Base-by-base conservation (phyloP, 2,888 invertebrate genomes). In the Chalcis sispes region DNA sequence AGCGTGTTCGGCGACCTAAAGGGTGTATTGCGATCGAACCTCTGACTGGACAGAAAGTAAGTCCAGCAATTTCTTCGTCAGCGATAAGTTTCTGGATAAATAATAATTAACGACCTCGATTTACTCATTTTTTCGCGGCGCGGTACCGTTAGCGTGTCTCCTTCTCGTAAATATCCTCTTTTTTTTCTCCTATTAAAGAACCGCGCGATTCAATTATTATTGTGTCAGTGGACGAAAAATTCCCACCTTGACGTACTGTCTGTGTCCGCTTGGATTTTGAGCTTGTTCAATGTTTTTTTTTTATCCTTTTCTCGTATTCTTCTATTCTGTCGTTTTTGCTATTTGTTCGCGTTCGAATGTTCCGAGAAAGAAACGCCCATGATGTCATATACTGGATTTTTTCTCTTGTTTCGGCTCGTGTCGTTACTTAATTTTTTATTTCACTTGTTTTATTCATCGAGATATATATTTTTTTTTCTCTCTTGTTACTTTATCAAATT, bases 31-130 rank as follows among this genome's bases (percentile, higher is more conserved):
- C n/a, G n/a, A n/a, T n/a, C n/a, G n/a, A n/a, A n/a, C n/a, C n/a
- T n/a, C n/a, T n/a, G n/a, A n/a, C n/a, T n/a, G n/a, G n/a, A n/a
- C n/a, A n/a, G n/a, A n/a, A n/a, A n/a, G n/a, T n/a, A n/a, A n/a
- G n/a, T n/a, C n/a, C n/a, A n/a, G n/a, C n/a, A n/a, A n/a, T n/a
- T n/a, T n/a, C n/a, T n/a, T n/a, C n/a, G n/a, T n/a, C n/a, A n/a
- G 5, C 42, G 42, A 42, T 42, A 42, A 42, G 42, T 2, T 10
- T 2, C 10, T 15, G 13, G 42, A 42, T 42, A 42, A 42, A 42
- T 42, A 42, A 42, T n/a, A 65, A 67, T 36, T 25, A 15, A 13
- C 23, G 59, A 36, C 59, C 59, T 59, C 59, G 59, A 59, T 59
- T 59, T 36, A n/a, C 20, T 18, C 15, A 36, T 36, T 59, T 59